These are phyloP conservation scores for Malachius bipustulatus DNA, from an alignment of 2,888 invertebrate genomes.

Conservation along the genomic window DNA sequence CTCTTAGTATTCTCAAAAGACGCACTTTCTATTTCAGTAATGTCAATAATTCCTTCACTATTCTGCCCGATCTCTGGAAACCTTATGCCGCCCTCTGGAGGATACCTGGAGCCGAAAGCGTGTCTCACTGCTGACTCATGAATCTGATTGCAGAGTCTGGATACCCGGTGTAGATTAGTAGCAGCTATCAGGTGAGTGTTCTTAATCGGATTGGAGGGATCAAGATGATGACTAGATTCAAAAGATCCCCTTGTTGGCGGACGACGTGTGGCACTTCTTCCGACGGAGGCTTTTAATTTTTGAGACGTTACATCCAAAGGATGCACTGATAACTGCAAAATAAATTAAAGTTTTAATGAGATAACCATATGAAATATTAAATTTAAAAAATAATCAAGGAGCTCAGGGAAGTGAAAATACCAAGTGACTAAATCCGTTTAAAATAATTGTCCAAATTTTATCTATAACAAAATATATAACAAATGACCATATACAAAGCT, in stretches of 20 bases:
- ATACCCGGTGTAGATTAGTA: slow-evolving; percentile 34
- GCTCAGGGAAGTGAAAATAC: too few species aligned
- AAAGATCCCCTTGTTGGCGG: slow-evolving; percentile 37
- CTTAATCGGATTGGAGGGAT: slow-evolving; percentile 17
- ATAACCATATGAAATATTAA: too few species aligned
- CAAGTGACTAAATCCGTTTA: too few species aligned
- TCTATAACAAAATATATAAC: too few species aligned
- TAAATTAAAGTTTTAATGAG: background rate
- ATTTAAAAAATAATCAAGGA: too few species aligned
- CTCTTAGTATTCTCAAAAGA: slow-evolving; percentile 13
- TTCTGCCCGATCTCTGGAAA: slow-evolving; percentile 24
- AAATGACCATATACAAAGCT: too few species aligned
- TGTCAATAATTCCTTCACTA: slow-evolving; percentile 29
- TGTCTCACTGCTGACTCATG: slow-evolving; percentile 36
- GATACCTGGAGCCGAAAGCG: slow-evolving; percentile 24
- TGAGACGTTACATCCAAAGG: slow-evolving; percentile 40
- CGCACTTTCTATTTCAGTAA: slow-evolving; percentile 27
- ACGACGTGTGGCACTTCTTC: slow-evolving; percentile 39
- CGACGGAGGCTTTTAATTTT: slow-evolving; percentile 41
- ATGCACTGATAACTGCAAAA: slow-evolving; percentile 38
- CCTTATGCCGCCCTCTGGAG: slow-evolving; percentile 23
- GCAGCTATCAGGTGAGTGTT: slow-evolving; percentile 25
- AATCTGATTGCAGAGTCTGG: slow-evolving; percentile 38
- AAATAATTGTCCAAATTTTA: too few species aligned
- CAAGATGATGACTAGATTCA: slow-evolving; percentile 18